A percentile compares a stretch with the other conserved stretches of the same genome.
Conservation (phyloP, 2,888 invertebrate genomes). For the Rambutsinella grinnellia region DNA sequence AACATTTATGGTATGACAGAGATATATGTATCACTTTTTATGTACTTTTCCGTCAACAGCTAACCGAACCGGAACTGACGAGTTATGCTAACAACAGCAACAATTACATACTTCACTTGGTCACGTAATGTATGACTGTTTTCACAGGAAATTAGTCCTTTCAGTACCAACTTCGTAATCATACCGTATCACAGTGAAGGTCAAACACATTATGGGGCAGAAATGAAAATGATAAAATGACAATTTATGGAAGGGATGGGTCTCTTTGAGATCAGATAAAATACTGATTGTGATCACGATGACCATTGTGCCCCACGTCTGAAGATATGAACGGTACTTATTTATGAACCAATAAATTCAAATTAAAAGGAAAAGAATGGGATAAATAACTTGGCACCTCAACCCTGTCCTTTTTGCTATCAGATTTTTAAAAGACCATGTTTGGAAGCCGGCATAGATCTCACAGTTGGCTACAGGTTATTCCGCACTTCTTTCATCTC, state of each 20-base stretch:
- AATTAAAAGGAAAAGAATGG: no score
- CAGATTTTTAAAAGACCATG: slow-evolving; percentile 9
- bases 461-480: not conserved
- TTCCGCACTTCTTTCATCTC: slow-evolving; percentile 8
- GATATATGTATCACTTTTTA: not conserved
- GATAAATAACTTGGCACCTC: slow-evolving; percentile 8
- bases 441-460: slow-evolving; percentile 7
- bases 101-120: no score
- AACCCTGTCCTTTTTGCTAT: not conserved
- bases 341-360: no score
- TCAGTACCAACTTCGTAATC: no score
- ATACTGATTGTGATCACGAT: not conserved
- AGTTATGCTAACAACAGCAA: slow-evolving; percentile 13
- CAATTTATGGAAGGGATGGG: not conserved
- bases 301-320: not conserved
- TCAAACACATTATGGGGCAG: not conserved
- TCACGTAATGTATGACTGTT: no score
- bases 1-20: not conserved
- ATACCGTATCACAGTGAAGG: slow-evolving; percentile 12
- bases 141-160: slow-evolving; percentile 25
- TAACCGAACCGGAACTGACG: not conserved
- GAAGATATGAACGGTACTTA: not conserved
- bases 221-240: not conserved
- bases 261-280: not conserved
- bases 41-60: not conserved